These are phyloP conservation scores for Xerus inauris DNA, from an alignment of 2,113 vertebrate species.

Conservation along the genomic window DNA sequence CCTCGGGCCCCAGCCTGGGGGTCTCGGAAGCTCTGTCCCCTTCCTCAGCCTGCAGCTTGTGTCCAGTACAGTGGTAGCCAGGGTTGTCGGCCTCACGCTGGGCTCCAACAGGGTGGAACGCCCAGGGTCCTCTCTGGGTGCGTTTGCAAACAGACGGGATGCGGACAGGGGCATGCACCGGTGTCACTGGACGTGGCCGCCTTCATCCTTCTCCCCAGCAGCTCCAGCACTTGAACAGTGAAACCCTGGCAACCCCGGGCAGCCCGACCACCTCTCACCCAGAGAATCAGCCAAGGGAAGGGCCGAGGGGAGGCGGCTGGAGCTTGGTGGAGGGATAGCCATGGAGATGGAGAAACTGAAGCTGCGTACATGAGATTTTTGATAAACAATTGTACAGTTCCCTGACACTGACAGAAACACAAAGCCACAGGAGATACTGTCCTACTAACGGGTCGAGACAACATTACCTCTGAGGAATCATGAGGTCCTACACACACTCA, in stretches of 20 bases:
- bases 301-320: not conserved
- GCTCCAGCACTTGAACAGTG: not conserved
- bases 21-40: no score
- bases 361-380: not conserved
- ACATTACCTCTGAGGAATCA: not conserved
- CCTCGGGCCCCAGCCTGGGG: no score
- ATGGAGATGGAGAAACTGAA: rapidly evolving
- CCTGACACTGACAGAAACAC: not conserved
- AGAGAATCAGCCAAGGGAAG: not conserved
- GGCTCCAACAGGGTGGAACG: not conserved
- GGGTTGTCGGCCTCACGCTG: rapidly evolving
- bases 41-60: not conserved
- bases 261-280: rapidly evolving
- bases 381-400: no score
- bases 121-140: not conserved
- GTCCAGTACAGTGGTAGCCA: not conserved
- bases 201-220: not conserved
- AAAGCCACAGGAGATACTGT: not conserved
- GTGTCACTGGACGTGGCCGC: not conserved
- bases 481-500: rapidly evolving
- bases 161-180: rapidly evolving
- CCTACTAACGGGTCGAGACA: not conserved
- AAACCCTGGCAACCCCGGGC: not conserved
- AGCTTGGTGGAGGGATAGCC: rapidly evolving
- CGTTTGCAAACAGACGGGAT: not conserved